phyloP scores from a whole-genome alignment of 2,797 vertebrate genomes.

The Gambelia wislizenii region DNA sequence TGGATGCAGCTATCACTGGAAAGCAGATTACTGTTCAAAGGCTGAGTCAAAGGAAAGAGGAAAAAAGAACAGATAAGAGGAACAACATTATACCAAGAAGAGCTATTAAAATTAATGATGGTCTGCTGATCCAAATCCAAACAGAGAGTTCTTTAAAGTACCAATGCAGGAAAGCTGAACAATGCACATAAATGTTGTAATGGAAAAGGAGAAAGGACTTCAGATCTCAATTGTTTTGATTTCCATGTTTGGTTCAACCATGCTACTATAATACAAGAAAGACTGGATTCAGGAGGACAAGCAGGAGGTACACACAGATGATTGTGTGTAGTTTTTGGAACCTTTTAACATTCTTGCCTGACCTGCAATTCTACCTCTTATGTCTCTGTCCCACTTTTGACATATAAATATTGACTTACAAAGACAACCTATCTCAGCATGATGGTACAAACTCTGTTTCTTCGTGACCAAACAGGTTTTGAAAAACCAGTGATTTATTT shows the following conservation, averaged over 20 bases:
- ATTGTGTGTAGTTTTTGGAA: not conserved
- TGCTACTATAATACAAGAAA: not conserved
- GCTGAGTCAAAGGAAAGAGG: constrained; percentile 62
- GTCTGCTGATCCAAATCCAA: constrained; percentile 68
- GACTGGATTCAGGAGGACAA: too few species aligned
- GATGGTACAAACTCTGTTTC: not conserved
- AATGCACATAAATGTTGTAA: constrained; percentile 37
- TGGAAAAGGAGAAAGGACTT: not conserved
- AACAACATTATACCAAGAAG: constrained; percentile 59
- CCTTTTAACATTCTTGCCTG: not conserved
- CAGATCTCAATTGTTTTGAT: constrained; percentile 22
- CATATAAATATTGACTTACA: not conserved
- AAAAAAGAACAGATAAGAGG: constrained; percentile 66
- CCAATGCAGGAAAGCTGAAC: constrained; percentile 14
- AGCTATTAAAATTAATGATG: constrained; percentile 63
- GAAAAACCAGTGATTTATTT: not conserved
- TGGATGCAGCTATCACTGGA: constrained; percentile 33
- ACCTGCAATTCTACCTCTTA: not conserved
- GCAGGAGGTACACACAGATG: too few species aligned
- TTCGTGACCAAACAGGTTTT: constrained; percentile 6
- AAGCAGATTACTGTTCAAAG: constrained; percentile 74
- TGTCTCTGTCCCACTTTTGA: not conserved
- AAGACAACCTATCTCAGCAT: not conserved
- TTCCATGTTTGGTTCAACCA: not conserved
- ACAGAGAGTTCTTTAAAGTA: constrained; percentile 32